Percentiles rank a stretch among this genome's conserved stretches.
These are phyloP conservation scores for Creontiades dilutus DNA, from an alignment of 2,888 invertebrate species.

Conservation along the genomic window DNA sequence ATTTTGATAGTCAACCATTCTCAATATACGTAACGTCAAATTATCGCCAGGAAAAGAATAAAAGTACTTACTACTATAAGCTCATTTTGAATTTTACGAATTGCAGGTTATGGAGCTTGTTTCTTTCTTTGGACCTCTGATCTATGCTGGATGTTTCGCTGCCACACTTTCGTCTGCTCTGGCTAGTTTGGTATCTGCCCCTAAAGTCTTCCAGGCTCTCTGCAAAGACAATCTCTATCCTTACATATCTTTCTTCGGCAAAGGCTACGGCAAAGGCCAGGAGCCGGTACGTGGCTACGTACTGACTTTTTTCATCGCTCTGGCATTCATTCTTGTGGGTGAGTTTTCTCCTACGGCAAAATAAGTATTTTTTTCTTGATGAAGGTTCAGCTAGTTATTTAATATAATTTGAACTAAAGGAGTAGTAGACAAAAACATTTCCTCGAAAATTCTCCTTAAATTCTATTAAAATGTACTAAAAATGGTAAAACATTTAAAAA, in stretches of 20 bases:
- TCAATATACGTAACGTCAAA: no score
- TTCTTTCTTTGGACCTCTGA: conserved; percentile 92
- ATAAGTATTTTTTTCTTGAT: not conserved
- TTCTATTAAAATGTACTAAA: no score
- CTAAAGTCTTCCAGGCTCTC: conserved; percentile 95
- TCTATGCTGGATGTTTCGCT: conserved; percentile 98
- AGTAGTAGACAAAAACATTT: no score
- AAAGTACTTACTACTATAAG: no score
- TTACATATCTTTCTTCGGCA: conserved; percentile 86
- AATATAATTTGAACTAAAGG: no score
- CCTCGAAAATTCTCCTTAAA: no score
- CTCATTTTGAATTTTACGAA: not conserved
- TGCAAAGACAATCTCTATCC: conserved; percentile 97
- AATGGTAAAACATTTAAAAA: no score
- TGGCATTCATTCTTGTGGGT: conserved; percentile 93
- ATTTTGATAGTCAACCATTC: no score
- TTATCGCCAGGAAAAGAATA: no score
- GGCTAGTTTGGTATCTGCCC: conserved; percentile 96
- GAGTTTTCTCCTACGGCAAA: conserved; percentile 76
- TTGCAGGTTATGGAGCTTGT: conserved; percentile 89
- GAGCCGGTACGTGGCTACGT: conserved; percentile 94
- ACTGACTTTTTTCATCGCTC: conserved; percentile 93
- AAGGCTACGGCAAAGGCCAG: conserved; percentile 89
- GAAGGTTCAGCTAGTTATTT: no score
- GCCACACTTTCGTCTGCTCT: conserved; percentile 97